Evolutionary conservation across 2,113 vertebrate genomes (phyloP).

Genomic region (Seriola aureovittata): DNA sequence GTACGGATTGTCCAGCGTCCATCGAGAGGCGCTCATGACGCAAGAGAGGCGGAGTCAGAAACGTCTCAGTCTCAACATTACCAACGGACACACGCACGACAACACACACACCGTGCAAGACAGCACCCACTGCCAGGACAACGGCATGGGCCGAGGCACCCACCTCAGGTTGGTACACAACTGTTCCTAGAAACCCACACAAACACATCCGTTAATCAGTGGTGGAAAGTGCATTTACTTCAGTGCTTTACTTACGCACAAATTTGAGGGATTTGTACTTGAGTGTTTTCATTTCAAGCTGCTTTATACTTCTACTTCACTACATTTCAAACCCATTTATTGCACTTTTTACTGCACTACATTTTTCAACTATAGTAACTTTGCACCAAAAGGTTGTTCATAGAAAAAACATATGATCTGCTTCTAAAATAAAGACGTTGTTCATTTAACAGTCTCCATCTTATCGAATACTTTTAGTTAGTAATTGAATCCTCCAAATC

Average conservation of each 20-base stretch:
- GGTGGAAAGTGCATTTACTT: not conserved
- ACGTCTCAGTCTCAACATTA: conserved; percentile 91
- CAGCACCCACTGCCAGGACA: conserved; percentile 80
- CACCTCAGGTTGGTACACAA: conserved; percentile 89
- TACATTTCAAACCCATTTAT: too few relatives aligned
- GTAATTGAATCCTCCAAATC: too few relatives aligned
- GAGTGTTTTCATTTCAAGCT: too few relatives aligned
- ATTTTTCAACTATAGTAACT: too few relatives aligned
- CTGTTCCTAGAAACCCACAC: not conserved
- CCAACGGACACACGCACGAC: conserved; percentile 84
- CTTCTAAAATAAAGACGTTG: not conserved
- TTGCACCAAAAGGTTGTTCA: not conserved
- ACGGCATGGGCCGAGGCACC: conserved; percentile 80
- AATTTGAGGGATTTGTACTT: too few relatives aligned
- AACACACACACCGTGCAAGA: conserved; percentile 59
- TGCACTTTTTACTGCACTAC: too few relatives aligned
- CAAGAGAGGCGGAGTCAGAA: conserved; percentile 86
- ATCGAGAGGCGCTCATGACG: conserved; percentile 69
- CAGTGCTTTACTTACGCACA: too few relatives aligned
- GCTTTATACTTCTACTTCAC: too few relatives aligned
- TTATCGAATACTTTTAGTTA: too few relatives aligned
- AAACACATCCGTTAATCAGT: not conserved
- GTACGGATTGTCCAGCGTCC: conserved; percentile 83
- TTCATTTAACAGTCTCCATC: not conserved
- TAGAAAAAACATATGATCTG: not conserved